Percentiles rank a stretch among this genome's conserved stretches.
Conservation (phyloP, 92 coral and sea anemone species). For the Zoanthus sansibaricus region DNA sequence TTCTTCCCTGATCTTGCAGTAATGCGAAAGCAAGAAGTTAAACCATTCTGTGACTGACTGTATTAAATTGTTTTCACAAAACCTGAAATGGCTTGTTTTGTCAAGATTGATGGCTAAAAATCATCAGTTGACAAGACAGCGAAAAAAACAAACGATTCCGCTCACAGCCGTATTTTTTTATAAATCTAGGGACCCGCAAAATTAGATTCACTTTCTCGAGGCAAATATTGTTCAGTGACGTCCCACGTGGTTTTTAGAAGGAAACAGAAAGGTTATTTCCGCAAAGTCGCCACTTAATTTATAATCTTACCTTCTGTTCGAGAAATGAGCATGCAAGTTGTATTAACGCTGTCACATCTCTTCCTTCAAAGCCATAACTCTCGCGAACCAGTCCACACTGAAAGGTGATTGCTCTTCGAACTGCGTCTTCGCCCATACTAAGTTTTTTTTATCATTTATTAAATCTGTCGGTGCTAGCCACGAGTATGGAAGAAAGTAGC, state of each 20-base stretch:
- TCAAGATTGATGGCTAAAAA: constrained; percentile 6
- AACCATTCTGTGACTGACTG: neutral
- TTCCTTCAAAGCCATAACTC: constrained; percentile 96
- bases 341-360: constrained; percentile 84
- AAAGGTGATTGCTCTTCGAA: constrained; percentile 87
- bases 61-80: neutral
- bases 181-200: neutral
- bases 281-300: constrained; percentile 39
- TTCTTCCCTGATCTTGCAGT: neutral
- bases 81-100: neutral
- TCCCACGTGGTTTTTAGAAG: constrained; percentile 38
- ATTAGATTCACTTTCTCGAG: neutral
- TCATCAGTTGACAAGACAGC: constrained; percentile 5
- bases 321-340: constrained; percentile 98
- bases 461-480: constrained; percentile 13
- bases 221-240: constrained; percentile 26
- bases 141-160: neutral
- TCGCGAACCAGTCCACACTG: constrained; percentile 99
- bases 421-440: constrained; percentile 75
- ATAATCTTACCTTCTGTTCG: constrained; percentile 90
- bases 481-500: constrained; percentile 18
- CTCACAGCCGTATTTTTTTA: neutral
- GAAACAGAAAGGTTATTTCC: constrained; percentile 40
- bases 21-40: neutral
- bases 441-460: constrained; percentile 55